Percentiles rank a stretch among this genome's conserved stretches.
phyloP scores from a whole-genome alignment of 1,140 invertebrate species.

The Cydia splendana region DNA sequence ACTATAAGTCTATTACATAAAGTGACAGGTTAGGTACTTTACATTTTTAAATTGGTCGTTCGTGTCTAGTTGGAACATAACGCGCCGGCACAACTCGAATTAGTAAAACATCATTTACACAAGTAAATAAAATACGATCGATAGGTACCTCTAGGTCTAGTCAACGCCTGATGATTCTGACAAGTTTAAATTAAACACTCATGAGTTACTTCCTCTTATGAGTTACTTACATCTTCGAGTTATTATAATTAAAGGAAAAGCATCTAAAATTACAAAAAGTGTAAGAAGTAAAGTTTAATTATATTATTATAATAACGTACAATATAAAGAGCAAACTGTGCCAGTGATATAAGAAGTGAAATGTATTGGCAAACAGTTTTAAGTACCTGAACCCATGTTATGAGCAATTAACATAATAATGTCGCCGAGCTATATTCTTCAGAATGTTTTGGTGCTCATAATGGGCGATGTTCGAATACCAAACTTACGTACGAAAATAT shows the following conservation, averaged over 20 bases:
- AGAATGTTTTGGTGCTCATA: slow-evolving; percentile 22
- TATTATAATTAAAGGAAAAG: background rate
- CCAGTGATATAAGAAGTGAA: slow-evolving; percentile 19
- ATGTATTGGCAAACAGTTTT: slow-evolving; percentile 25
- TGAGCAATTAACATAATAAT: slow-evolving; percentile 1
- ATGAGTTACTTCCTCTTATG: background rate
- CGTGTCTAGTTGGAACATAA: slow-evolving; percentile 21
- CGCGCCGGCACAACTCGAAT: slow-evolving; percentile 13
- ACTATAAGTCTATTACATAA: slow-evolving; percentile 26
- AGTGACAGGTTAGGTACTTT: slow-evolving; percentile 34
- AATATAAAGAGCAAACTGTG: slow-evolving; percentile 19
- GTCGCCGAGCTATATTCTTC: background rate
- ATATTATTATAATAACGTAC: background rate
- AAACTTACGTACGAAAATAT: slow-evolving; percentile 47
- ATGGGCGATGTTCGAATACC: slow-evolving; percentile 36
- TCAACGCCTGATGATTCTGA: background rate
- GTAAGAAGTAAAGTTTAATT: slow-evolving; percentile 9
- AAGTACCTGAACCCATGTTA: slow-evolving; percentile 28
- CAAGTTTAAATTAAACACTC: background rate
- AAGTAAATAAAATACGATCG: background rate
- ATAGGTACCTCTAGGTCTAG: background rate
- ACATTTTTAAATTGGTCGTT: slow-evolving; percentile 39
- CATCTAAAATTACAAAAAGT: slow-evolving; percentile 7
- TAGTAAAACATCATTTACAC: background rate
- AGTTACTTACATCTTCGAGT: background rate